These are phyloP conservation scores for Anthopleura sola DNA, from an alignment of 64 coral and sea anemone species.

Conservation along the genomic window DNA sequence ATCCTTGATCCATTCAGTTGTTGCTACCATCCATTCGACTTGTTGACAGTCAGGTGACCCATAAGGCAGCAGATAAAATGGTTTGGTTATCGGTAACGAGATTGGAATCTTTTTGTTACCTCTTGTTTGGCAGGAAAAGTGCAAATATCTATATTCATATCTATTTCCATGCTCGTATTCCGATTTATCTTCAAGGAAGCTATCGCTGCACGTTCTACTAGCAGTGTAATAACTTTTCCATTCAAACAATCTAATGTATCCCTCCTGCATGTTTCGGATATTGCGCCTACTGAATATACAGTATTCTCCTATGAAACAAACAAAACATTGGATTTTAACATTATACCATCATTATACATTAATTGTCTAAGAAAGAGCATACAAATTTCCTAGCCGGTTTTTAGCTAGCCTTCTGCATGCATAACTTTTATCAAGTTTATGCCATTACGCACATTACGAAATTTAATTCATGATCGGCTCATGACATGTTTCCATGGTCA, in stretches of 20 bases:
- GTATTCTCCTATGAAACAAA: background rate
- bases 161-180: too few relatives aligned
- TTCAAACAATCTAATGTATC: background rate
- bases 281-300: background rate
- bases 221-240: background rate
- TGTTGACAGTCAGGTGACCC: conserved; percentile 26
- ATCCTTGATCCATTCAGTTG: background rate
- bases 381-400: too few relatives aligned
- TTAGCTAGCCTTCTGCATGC: too few relatives aligned
- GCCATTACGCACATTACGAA: too few relatives aligned
- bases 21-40: conserved; percentile 34
- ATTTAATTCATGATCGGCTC: too few relatives aligned
- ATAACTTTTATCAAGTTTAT: too few relatives aligned
- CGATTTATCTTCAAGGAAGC: background rate
- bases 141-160: background rate
- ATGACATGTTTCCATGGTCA: too few relatives aligned
- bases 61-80: conserved; percentile 25
- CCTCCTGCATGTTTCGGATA: background rate
- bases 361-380: too few relatives aligned
- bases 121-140: too few relatives aligned
- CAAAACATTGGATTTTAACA: too few relatives aligned
- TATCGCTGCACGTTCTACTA: background rate
- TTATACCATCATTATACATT: too few relatives aligned
- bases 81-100: background rate
- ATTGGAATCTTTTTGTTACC: too few relatives aligned